Percentiles rank a stretch among this genome's conserved stretches.
Evolutionary conservation across 2,797 vertebrate genomes (phyloP).

Genomic region (Percopsis omiscomaycus): DNA sequence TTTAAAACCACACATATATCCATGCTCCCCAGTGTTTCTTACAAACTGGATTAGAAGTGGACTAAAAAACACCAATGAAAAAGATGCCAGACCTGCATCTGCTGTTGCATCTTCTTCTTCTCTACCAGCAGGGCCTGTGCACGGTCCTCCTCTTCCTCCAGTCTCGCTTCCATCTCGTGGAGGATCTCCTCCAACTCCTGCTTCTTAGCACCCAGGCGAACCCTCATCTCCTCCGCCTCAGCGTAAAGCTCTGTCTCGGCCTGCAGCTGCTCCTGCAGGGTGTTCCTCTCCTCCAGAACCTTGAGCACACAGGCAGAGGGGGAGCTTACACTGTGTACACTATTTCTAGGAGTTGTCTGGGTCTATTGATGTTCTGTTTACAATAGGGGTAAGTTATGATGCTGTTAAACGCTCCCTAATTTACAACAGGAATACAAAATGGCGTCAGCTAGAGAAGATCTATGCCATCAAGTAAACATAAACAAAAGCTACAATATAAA

Average conservation of each 20-base stretch:
- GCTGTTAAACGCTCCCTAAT: too few species aligned
- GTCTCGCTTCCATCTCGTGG: slow-evolving; percentile 94
- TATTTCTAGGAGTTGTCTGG: background rate
- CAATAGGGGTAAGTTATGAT: background rate
- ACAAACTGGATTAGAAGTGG: too few species aligned
- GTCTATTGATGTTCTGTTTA: background rate
- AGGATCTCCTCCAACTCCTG: slow-evolving; percentile 96
- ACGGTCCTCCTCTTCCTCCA: slow-evolving; percentile 95
- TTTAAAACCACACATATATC: too few species aligned
- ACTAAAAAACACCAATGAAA: too few species aligned
- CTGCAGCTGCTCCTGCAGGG: slow-evolving; percentile 93
- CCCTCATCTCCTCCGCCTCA: slow-evolving; percentile 95
- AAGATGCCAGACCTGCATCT: slow-evolving; percentile 85
- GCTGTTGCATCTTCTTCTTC: slow-evolving; percentile 95
- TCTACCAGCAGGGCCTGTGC: slow-evolving; percentile 86
- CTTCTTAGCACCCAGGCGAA: slow-evolving; percentile 89
- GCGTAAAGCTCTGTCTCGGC: slow-evolving; percentile 94
- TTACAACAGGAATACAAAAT: background rate
- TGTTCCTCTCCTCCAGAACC: slow-evolving; percentile 88
- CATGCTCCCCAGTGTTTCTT: too few species aligned
- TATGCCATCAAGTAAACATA: background rate
- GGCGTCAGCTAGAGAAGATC: background rate
- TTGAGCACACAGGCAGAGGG: slow-evolving; percentile 43
- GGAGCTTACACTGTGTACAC: background rate
- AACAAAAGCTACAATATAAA: background rate